Percentiles rank a stretch among this genome's conserved stretches.
These are phyloP conservation scores for Hirudinaria manillensis DNA, from an alignment of 2,888 invertebrate genomes.

Conservation along the genomic window DNA sequence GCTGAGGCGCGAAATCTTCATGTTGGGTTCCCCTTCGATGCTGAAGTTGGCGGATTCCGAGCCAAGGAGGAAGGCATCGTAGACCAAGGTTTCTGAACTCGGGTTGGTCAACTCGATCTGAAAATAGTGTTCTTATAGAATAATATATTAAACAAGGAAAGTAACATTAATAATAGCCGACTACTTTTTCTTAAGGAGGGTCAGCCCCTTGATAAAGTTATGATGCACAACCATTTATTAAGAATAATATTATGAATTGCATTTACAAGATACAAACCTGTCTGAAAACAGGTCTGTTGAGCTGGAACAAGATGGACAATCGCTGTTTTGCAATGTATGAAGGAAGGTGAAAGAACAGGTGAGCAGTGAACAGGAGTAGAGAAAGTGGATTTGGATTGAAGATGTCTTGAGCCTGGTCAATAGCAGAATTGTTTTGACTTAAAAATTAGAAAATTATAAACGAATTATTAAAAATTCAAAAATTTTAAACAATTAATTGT, in stretches of 20 bases:
- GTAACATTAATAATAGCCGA: too few relatives aligned
- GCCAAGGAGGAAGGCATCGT: constrained; percentile 50
- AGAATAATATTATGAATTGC: too few relatives aligned
- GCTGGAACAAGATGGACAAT: constrained; percentile 49
- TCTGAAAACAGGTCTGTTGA: background rate
- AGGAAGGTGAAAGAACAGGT: constrained; percentile 50
- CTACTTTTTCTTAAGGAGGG: too few relatives aligned
- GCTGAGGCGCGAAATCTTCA: too few relatives aligned
- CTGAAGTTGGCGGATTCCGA: constrained; percentile 49
- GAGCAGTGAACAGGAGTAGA: constrained; percentile 48
- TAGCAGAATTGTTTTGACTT: background rate
- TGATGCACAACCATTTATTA: too few relatives aligned
- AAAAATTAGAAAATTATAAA: too few relatives aligned
- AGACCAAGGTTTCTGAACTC: constrained; percentile 50
- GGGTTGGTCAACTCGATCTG: constrained; percentile 53
- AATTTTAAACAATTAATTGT: too few relatives aligned
- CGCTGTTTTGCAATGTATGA: constrained; percentile 50
- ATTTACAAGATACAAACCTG: constrained; percentile 8
- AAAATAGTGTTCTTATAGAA: background rate
- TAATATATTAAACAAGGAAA: background rate
- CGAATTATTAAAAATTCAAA: too few relatives aligned
- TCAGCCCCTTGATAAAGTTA: too few relatives aligned
- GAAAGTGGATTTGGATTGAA: constrained; percentile 54
- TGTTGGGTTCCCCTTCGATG: constrained; percentile 35
- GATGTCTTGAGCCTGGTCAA: constrained; percentile 52